Base-by-base conservation (phyloP, 2,797 vertebrate species). In the Antrozous pallidus region DNA sequence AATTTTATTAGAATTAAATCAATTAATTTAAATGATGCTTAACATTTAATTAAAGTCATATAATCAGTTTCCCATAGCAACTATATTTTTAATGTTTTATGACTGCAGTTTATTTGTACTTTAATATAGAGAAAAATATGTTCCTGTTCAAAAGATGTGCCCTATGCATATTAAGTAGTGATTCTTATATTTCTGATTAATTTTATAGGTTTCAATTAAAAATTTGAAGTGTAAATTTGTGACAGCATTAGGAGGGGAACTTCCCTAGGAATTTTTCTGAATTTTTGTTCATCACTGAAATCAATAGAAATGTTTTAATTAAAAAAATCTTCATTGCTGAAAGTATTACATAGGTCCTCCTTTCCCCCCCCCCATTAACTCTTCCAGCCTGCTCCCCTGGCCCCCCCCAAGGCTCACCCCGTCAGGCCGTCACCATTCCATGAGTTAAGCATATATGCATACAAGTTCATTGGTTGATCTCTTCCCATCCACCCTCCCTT, bases 111-210 rank as follows among this genome's bases (percentile, higher is more conserved):
- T 54, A 47, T 54, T 85, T 80, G 85, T 13, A 69, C 61, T 24
- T 84, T 69, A 73, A 70, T 22, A 56, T 42, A 71, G 79, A 92
- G 49, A 82, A 77, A 45, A 65, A 8, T 70, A n/a, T 22, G 13
- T 77, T 94, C 38, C n/a, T 58, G 8, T 77, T 90, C 14, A 90
- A 69, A 81, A 70, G 75, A 69, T 90, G 26, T 65, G 12, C 47
- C 26, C 47, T 89, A 28, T 42, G 2, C 13, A 47, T 70, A 69
- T 45, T 54, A 89, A 81, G 17, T 42, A 92, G 31, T 81, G 54
- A 77, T 92, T 65, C 17, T 82, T 80, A 45, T 45, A 70, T 75
- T 82, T 93, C 17, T 74, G 56, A 85, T 89, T 92, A 80, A 81
- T 81, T 95, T 54, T 70, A 33, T 85, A 80, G 49, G 38, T 81